Evolutionary conservation across 2,888 invertebrate species (phyloP).

Genomic region (Trisateles emortualis): DNA sequence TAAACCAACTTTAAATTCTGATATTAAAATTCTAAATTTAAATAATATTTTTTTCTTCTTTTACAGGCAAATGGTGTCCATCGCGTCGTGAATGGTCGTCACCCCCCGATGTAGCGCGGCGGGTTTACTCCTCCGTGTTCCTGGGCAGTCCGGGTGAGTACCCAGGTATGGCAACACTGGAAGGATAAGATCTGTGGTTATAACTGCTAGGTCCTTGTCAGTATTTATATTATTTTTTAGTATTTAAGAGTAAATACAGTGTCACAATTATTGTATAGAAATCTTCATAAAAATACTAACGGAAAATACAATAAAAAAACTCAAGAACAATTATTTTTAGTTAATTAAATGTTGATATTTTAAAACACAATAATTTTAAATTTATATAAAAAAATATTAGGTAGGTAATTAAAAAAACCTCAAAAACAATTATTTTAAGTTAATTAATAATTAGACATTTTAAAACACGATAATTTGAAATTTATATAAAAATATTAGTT

Average conservation of each 20-base stretch:
- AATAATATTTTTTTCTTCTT: conserved; percentile 46
- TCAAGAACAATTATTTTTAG: too few species aligned
- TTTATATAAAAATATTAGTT: too few species aligned
- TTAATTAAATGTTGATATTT: too few species aligned
- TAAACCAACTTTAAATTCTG: neutral
- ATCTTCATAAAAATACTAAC: too few species aligned
- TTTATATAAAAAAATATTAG: too few species aligned
- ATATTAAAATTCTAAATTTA: conserved; percentile 3
- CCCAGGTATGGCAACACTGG: conserved; percentile 80
- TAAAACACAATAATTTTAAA: too few species aligned
- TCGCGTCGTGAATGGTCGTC: conserved; percentile 96
- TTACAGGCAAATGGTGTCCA: conserved; percentile 96
- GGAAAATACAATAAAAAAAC: too few species aligned
- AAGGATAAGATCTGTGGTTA: neutral
- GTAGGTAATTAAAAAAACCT: too few species aligned
- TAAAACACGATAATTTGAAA: too few species aligned
- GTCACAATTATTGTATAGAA: too few species aligned
- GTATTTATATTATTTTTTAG: conserved; percentile 8
- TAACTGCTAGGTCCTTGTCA: neutral
- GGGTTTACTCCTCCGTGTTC: conserved; percentile 97
- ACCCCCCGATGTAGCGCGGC: conserved; percentile 94
- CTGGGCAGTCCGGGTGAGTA: conserved; percentile 95
- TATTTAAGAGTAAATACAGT: neutral
- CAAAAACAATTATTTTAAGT: too few species aligned
- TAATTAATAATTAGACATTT: too few species aligned